Evolutionary conservation across 2,797 vertebrate genomes (phyloP), one percentile per base, ranked within the genome.

Genomic region (Pangasius djambal): DNA sequence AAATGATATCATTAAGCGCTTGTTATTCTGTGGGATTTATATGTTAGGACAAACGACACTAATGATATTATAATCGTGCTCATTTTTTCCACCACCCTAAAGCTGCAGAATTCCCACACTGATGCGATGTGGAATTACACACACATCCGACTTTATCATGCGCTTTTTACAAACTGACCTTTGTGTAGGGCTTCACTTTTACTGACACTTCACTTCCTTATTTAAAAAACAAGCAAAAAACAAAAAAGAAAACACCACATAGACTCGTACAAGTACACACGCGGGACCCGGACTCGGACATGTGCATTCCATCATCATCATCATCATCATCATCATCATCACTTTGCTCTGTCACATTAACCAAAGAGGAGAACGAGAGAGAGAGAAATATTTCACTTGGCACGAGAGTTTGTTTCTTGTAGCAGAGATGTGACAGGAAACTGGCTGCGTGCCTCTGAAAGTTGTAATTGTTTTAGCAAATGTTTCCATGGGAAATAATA

Each of bases 331-430:
- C 48, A 48, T 44, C 81, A 48, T 83, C 59, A 48, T 44, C 88
- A 63, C 86, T 93, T 90, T 92, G 82, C 44, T 90, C 92, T 92
- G 95, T 94, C 95, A 94, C 92, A 93, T 94, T 94, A 94, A 93
- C 15, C 93, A 92, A 94, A 93, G 74, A 48, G 37, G 57, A 65
- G 74, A 79, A 25, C 12, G 4, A 8, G 44, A 92, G 91, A 90
- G 65, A 63, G 55, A 59, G 88, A 79, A 83, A 90, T 89, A 90
- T 91, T 93, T 90, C 87, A 92, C 65, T 92, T 92, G 92, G 91
- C 93, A 92, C 69, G 63, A 79, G 89, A 44, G 28, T 84, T 89
- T 2, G 89, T 86, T 92, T 89, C 75, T 85, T 59, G 90, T 89
- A 79, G 67, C 37, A 31, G 59, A 86, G 87, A 90, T 52, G 70